These are phyloP conservation scores for Saxidomus purpurata DNA, from an alignment of 1,140 invertebrate species.

Conservation along the genomic window DNA sequence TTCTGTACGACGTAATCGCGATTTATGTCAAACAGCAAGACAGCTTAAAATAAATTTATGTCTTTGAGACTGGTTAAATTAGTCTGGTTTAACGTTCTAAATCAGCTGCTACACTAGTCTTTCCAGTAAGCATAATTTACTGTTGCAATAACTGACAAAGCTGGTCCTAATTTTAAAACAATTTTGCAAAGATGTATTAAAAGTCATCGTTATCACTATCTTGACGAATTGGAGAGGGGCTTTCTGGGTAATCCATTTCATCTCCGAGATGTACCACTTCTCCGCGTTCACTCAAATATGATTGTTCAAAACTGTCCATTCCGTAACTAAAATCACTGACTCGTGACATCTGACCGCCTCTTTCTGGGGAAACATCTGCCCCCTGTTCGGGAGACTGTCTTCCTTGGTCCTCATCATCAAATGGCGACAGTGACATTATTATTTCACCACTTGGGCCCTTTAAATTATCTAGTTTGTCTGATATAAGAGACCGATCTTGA, in stretches of 20 bases:
- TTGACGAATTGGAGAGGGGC: conserved; percentile 66
- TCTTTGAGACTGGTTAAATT: too few relatives aligned
- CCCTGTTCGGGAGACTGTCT: not conserved
- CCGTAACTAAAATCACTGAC: conserved; percentile 80
- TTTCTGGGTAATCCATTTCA: conserved; percentile 70
- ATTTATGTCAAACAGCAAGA: too few relatives aligned
- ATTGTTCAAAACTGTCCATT: conserved; percentile 82
- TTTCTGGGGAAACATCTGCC: conserved; percentile 26
- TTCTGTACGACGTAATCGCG: too few relatives aligned
- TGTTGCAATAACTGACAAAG: too few relatives aligned
- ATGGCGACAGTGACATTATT: conserved; percentile 59
- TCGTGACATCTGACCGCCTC: conserved; percentile 64
- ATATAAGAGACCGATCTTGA: conserved; percentile 6
- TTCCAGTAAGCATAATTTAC: too few relatives aligned
- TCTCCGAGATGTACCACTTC: conserved; percentile 77
- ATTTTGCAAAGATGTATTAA: conserved; percentile 52
- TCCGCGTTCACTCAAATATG: conserved; percentile 79
- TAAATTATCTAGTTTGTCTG: conserved; percentile 37
- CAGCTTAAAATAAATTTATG: too few relatives aligned
- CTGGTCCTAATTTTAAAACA: too few relatives aligned
- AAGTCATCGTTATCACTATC: conserved; percentile 77
- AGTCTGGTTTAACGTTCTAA: too few relatives aligned
- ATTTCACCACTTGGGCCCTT: conserved; percentile 57
- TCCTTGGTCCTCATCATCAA: conserved; percentile 22
- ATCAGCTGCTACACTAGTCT: too few relatives aligned